These are phyloP conservation scores for Nebria salina DNA, from an alignment of 2,888 invertebrate species.

Conservation along the genomic window DNA sequence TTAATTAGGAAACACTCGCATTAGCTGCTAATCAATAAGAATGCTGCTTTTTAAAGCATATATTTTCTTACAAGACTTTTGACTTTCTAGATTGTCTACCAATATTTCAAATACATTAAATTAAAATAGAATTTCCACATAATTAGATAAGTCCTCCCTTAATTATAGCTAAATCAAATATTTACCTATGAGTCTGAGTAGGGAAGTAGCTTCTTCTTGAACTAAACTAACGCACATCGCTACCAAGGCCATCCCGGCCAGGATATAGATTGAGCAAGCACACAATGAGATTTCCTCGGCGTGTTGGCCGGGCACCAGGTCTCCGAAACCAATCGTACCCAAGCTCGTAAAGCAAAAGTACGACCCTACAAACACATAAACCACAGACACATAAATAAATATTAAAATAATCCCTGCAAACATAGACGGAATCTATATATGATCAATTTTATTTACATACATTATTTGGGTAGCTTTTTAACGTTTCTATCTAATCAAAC, in stretches of 20 bases:
- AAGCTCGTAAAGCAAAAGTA: conserved; percentile 80
- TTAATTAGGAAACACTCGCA: neutral
- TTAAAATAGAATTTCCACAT: no score
- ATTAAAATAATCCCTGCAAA: neutral
- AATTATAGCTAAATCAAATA: no score
- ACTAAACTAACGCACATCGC: conserved; percentile 90
- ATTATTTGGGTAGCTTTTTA: no score
- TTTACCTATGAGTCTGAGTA: conserved; percentile 66
- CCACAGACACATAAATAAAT: neutral
- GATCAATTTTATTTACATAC: neutral
- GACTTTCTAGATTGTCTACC: no score
- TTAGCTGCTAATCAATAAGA: no score
- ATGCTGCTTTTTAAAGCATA: no score
- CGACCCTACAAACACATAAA: conserved; percentile 56
- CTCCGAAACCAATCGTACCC: conserved; percentile 78
- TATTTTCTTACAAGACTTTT: no score
- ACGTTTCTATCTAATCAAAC: no score
- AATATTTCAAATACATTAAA: no score
- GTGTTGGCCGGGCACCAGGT: conserved; percentile 75
- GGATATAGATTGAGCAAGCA: conserved; percentile 81
- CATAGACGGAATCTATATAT: neutral
- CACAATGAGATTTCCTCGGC: conserved; percentile 75
- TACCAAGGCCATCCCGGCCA: conserved; percentile 85
- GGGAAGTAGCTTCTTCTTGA: conserved; percentile 76
- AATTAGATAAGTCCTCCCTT: no score